Evolutionary conservation across 1,140 invertebrate species (phyloP).

Genomic region (Brachystomella parvula): DNA sequence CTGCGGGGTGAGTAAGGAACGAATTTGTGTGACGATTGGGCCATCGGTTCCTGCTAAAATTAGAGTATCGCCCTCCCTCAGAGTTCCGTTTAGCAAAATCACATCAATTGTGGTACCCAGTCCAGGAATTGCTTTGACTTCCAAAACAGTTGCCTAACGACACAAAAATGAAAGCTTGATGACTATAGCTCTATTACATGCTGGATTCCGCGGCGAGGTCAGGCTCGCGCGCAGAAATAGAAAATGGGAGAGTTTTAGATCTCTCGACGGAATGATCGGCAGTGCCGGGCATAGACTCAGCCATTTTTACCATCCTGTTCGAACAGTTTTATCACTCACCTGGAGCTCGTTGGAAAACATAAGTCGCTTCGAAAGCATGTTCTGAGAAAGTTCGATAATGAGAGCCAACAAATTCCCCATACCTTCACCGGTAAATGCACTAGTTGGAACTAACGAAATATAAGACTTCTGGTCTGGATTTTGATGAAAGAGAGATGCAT

Average conservation of each 20-base stretch:
- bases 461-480: constrained; percentile 90
- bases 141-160: constrained; percentile 78
- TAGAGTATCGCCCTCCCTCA: constrained; percentile 88
- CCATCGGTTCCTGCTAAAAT: constrained; percentile 95
- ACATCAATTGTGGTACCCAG: constrained; percentile 98
- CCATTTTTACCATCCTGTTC: no score
- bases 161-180: constrained; percentile 5
- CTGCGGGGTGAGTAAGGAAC: constrained; percentile 94
- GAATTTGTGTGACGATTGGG: constrained; percentile 93
- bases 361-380: constrained; percentile 76
- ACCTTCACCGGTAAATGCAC: constrained; percentile 91
- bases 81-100: constrained; percentile 90
- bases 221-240: no score
- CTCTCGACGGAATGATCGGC: background rate
- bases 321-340: constrained; percentile 33
- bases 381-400: constrained; percentile 87
- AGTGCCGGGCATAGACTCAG: no score
- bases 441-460: constrained; percentile 93
- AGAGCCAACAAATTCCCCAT: constrained; percentile 95
- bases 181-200: constrained; percentile 4
- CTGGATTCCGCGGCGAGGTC: background rate
- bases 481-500: constrained; percentile 89
- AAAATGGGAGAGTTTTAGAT: background rate
- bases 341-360: constrained; percentile 90
- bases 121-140: constrained; percentile 96